Conservation (phyloP, 2,888 invertebrate genomes). For the Chrysotoxum bicinctum region DNA sequence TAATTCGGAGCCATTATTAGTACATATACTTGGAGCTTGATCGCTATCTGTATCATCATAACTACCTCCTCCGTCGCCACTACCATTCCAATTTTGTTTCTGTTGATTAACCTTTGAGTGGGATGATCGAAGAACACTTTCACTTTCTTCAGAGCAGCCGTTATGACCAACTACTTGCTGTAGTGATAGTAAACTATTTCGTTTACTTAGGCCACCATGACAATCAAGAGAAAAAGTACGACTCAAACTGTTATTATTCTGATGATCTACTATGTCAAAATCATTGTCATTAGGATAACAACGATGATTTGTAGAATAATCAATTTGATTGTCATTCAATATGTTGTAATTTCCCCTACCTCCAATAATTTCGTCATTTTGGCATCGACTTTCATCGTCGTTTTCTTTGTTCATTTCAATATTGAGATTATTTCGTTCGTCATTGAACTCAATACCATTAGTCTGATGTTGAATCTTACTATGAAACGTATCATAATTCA, state of each 20-base stretch:
- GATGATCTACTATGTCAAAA: constrained; percentile 31
- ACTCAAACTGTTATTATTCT: constrained; percentile 42
- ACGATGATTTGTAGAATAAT: neutral
- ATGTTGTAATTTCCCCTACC: neutral
- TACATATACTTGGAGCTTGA: neutral
- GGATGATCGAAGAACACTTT: neutral
- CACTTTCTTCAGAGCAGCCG: neutral
- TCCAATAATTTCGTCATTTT: neutral
- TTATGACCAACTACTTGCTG: neutral
- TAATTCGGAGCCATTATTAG: neutral
- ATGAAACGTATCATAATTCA: constrained; percentile 79
- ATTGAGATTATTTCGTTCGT: neutral
- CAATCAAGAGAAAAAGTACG: constrained; percentile 21
- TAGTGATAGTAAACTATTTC: constrained; percentile 22
- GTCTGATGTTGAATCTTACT: constrained; percentile 74
- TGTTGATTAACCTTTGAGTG: constrained; percentile 20
- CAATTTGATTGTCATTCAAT: constrained; percentile 28
- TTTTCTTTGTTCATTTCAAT: neutral
- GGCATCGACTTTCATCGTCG: neutral
- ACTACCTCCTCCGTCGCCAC: neutral
- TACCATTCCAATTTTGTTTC: constrained; percentile 36
- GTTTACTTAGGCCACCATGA: constrained; percentile 9
- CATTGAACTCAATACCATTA: neutral
- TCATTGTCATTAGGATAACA: constrained; percentile 40
- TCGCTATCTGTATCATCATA: constrained; percentile 45